These are phyloP conservation scores for Forbesichthys agassizii DNA, from an alignment of 2,113 vertebrate genomes.

Conservation along the genomic window DNA sequence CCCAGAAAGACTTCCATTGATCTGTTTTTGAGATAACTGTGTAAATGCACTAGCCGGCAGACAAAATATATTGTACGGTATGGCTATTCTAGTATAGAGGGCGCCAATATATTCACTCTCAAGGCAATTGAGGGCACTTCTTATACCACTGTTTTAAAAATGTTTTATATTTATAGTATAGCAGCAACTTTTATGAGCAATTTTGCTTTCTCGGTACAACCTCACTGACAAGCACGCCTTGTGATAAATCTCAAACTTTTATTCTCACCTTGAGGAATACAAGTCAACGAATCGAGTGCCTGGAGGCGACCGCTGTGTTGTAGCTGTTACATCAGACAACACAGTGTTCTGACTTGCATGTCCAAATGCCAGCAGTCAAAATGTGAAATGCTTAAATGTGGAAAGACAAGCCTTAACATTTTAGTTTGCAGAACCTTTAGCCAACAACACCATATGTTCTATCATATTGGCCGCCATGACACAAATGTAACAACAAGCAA, in stretches of 20 bases:
- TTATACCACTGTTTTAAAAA: constrained; percentile 25
- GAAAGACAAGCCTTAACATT: background rate
- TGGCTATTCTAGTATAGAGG: background rate
- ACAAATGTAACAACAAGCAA: no score
- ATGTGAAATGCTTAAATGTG: background rate
- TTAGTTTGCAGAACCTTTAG: background rate
- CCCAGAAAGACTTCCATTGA: constrained; percentile 39
- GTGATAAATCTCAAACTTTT: constrained; percentile 36
- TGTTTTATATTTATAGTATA: background rate
- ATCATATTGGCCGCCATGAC: no score
- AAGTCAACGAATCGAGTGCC: constrained; percentile 34
- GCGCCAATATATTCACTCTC: background rate
- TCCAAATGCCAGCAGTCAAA: constrained; percentile 18
- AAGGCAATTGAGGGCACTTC: background rate
- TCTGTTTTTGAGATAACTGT: constrained; percentile 31
- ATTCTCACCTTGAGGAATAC: constrained; percentile 10
- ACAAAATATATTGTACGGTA: constrained; percentile 1
- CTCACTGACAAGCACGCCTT: constrained; percentile 22
- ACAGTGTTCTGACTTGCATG: constrained; percentile 42
- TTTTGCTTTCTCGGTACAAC: constrained; percentile 22
- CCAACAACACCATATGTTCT: no score
- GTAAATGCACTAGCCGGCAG: constrained; percentile 9
- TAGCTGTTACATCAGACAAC: constrained; percentile 24
- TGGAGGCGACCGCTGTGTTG: constrained; percentile 27
- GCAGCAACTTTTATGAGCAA: background rate